Evolutionary conservation across 2,888 invertebrate genomes (phyloP).

Genomic region (Drosophila multiciliata): DNA sequence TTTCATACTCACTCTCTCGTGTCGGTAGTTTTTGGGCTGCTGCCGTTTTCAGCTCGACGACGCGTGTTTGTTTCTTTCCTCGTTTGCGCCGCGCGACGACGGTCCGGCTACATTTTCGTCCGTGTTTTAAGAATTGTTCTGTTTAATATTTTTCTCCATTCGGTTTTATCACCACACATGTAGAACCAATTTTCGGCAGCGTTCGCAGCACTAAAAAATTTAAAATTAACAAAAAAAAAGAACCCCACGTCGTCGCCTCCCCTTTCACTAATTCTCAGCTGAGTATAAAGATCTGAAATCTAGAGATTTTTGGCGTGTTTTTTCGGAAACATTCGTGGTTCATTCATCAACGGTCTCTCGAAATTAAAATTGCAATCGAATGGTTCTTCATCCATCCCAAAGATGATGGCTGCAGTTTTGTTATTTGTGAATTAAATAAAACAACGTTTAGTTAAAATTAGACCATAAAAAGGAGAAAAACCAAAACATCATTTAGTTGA

Average conservation of each 20-base stretch:
- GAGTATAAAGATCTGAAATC: conserved; percentile 20
- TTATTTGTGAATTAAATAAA: conserved; percentile 66
- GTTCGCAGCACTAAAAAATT: conserved; percentile 27
- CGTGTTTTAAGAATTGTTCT: conserved; percentile 69
- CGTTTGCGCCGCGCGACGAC: conserved; percentile 75
- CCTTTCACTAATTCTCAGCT: background rate
- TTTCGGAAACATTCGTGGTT: conserved; percentile 33
- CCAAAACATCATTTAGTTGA: conserved; percentile 24
- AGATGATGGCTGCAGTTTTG: conserved; percentile 38
- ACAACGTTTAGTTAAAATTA: conserved; percentile 67
- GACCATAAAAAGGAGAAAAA: conserved; percentile 60
- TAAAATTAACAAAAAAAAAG: conserved; percentile 1
- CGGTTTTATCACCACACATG: conserved; percentile 55
- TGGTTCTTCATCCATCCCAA: conserved; percentile 25
- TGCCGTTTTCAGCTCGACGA: conserved; percentile 47
- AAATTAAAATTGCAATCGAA: conserved; percentile 14
- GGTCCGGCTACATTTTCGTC: conserved; percentile 72
- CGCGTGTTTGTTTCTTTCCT: conserved; percentile 77
- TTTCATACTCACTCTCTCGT: conserved; percentile 19
- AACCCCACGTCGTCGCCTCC: conserved; percentile 41
- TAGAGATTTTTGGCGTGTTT: conserved; percentile 55
- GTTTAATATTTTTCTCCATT: conserved; percentile 61
- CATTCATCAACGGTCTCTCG: conserved; percentile 37
- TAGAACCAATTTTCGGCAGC: conserved; percentile 47
- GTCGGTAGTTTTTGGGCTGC: conserved; percentile 65